These are phyloP conservation scores for Dendrocincla fuliginosa DNA, from an alignment of 2,797 vertebrate species.

Conservation along the genomic window DNA sequence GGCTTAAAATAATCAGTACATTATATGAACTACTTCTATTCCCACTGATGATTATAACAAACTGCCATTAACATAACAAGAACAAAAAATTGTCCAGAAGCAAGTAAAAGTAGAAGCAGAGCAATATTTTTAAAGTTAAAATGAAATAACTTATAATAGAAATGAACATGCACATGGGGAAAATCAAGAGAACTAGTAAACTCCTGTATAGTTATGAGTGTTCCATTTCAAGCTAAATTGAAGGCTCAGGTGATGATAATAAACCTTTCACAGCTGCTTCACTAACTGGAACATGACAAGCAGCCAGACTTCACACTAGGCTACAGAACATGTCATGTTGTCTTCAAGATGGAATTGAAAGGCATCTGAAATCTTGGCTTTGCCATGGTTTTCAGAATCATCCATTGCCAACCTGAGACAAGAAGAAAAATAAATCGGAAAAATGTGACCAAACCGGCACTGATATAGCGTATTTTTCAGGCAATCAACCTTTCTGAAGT, in stretches of 20 bases:
- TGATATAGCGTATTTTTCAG: neutral
- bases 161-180: neutral
- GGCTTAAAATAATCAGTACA: constrained; percentile 38
- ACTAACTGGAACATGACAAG: neutral
- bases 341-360: neutral
- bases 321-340: neutral
- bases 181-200: neutral
- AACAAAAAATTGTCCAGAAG: constrained; percentile 10
- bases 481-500: neutral
- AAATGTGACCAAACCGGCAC: neutral
- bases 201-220: neutral
- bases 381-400: neutral
- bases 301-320: neutral
- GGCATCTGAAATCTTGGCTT: neutral
- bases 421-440: neutral
- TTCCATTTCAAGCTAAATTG: neutral
- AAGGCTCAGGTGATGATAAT: neutral
- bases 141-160: neutral
- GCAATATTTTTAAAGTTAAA: neutral
- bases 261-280: neutral
- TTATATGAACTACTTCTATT: constrained; percentile 9
- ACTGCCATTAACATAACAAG: neutral
- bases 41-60: constrained; percentile 16
- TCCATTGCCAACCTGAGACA: neutral
- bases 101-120: neutral